Percentiles rank a stretch among this genome's conserved stretches.
These are phyloP conservation scores for Chaetodon auriga DNA, from an alignment of 2,113 vertebrate genomes.

Conservation along the genomic window DNA sequence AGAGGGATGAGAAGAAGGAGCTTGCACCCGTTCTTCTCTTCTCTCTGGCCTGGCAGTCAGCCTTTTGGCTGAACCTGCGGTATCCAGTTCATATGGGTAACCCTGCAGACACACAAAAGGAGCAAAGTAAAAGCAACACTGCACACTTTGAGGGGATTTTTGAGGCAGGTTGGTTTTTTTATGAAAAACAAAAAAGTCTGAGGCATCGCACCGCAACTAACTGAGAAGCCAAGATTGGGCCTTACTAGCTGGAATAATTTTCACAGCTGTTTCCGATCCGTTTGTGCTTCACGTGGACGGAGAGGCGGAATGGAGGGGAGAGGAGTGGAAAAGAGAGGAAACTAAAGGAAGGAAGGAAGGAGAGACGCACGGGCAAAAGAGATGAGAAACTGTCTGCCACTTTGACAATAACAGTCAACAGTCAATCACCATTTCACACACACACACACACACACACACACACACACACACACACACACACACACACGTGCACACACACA, in stretches of 20 bases:
- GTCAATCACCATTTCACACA: slow-evolving; percentile 25
- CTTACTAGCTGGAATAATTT: slow-evolving; percentile 70
- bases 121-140: slow-evolving; percentile 60
- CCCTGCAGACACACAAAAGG: slow-evolving; percentile 42
- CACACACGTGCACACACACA: neutral
- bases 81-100: slow-evolving; percentile 73
- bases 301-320: slow-evolving; percentile 26
- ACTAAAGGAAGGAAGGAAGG: slow-evolving; percentile 17
- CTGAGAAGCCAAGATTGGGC: slow-evolving; percentile 50
- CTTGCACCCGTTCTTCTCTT: slow-evolving; percentile 57
- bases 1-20: slow-evolving; percentile 55
- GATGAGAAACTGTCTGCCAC: slow-evolving; percentile 12
- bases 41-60: slow-evolving; percentile 67
- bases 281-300: slow-evolving; percentile 61
- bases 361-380: neutral
- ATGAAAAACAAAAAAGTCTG: slow-evolving; percentile 37
- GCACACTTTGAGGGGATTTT: slow-evolving; percentile 59
- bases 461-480: neutral
- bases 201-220: slow-evolving; percentile 40
- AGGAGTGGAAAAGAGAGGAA: slow-evolving; percentile 44
- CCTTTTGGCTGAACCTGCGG: slow-evolving; percentile 66
- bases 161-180: slow-evolving; percentile 34
- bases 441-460: neutral
- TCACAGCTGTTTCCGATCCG: slow-evolving; percentile 83
- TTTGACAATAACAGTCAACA: slow-evolving; percentile 37